Evolutionary conservation across 2,113 vertebrate species (phyloP), one percentile per base, ranked within the genome.

Genomic region (Mesitornis unicolor): DNA sequence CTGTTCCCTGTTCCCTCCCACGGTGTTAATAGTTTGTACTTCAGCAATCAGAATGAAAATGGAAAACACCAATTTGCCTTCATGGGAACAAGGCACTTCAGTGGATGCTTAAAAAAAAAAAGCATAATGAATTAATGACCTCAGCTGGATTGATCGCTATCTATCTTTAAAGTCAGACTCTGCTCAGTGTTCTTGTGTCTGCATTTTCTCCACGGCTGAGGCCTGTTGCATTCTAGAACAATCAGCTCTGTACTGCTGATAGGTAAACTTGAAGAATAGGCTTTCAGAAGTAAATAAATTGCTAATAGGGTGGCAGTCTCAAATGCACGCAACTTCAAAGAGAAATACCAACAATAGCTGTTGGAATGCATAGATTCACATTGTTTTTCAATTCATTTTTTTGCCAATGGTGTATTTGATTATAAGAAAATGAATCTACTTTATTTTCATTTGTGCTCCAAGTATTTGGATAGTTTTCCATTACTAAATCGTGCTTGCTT

Each of bases 11-110:
- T 38, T 76, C 10, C 12, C 8, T 75, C 45, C 25, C 6, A 8
- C 38, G 8, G 28, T 38, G 9, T 50, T 65, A 78, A 29, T 25
- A 50, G 33, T 33, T 61, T 68, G 22, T 7, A 15, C 10, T 22
- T 53, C 47, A 60, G 29, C 35, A 75, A 12, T 26, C 12, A 50
- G 59, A 84, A 84, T 50, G 10, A 63, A 84, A 54, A 61, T 13
- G 0, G 43, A 91, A 79, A 51, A 1, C 15, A 67, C 5, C 0
- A 1, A 21, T 82, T 69, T n/a, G 45, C 4, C 1, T 80, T 38
- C 21, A 64, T 51, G 17, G 18, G 20, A 67, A 65, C 16, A 51
- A 17, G 25, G 7, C 22, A 42, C 10, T 82, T 75, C 17, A 68
- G 48, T 68, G 38, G 16, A 81, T 40, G 17, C 56, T 79, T n/a